Conservation (phyloP, 2,797 vertebrate species). For the Microhierax caerulescens region DNA sequence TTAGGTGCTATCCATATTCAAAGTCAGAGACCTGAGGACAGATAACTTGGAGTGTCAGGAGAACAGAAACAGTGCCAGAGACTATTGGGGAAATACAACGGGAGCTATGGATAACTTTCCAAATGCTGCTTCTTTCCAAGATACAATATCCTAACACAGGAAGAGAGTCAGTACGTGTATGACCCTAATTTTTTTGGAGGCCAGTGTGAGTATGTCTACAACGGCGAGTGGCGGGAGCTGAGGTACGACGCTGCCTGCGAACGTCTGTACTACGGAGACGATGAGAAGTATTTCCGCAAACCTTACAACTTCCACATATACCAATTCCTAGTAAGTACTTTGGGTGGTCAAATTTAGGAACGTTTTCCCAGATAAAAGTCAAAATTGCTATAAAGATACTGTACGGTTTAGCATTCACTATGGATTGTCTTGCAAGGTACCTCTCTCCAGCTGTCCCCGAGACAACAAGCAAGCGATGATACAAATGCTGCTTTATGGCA, state of each 20-base stretch:
- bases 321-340: constrained; percentile 82
- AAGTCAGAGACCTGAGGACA: neutral
- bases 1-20: neutral
- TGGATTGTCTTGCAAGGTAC: neutral
- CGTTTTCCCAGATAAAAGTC: neutral
- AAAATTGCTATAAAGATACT: neutral
- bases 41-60: neutral
- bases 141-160: constrained; percentile 82
- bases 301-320: constrained; percentile 91
- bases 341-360: accelerated
- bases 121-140: constrained; percentile 59
- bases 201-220: constrained; percentile 89
- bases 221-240: constrained; percentile 90
- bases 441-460: neutral
- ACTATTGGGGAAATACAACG: neutral
- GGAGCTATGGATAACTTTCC: neutral
- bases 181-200: constrained; percentile 86
- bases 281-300: constrained; percentile 90
- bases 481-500: neutral
- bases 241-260: constrained; percentile 86
- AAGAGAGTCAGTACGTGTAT: constrained; percentile 73
- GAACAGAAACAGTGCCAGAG: neutral
- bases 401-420: neutral
- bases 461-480: neutral
- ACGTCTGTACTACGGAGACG: constrained; percentile 83